Evolutionary conservation across 2,888 invertebrate species (phyloP), one percentile per base, ranked within the genome.

Genomic region (Ophioninae sp.): DNA sequence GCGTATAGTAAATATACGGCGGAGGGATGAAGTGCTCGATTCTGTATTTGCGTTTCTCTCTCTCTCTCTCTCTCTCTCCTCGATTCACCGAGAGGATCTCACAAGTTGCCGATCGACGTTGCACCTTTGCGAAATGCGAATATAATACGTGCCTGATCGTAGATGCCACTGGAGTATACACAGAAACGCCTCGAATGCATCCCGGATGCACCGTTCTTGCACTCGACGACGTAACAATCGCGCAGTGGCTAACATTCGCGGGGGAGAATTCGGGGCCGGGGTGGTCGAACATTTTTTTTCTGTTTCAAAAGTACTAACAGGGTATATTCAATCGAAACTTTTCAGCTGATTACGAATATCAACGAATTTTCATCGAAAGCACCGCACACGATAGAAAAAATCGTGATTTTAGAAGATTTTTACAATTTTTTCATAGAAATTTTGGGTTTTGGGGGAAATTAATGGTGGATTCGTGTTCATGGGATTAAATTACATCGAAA

Each of bases 211-310:
- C 80, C 80, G 80, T 74, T 50, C 13, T 50, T 80, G 80, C 74
- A 78, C 81, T 81, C 74, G 70, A 73, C 69, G 62, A 79, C 62
- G 68, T 82, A 84, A 84, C 84, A 77, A 84, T 73, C 77, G 61
- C 50, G 79, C 56, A 79, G 79, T 73, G 64, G 50, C 41, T 50
- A 50, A 81, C 80, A 83, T 74, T 65, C 69, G 80, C 74, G 74
- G 44, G 67, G 67, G 50, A 50, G 50, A 20, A 13, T 67, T 79
- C 65, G 30, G 30, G 3, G 30, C n/a, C n/a, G n/a, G n/a, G n/a
- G n/a, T n/a, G n/a, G n/a, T n/a, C n/a, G n/a, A n/a, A n/a, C n/a
- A n/a, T n/a, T n/a, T n/a, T n/a, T n/a, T n/a, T n/a, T n/a, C n/a
- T n/a, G n/a, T n/a, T n/a, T n/a, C n/a, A n/a, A n/a, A n/a, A n/a